Percentiles rank a stretch among this genome's conserved stretches.
Conservation (phyloP, 2,797 vertebrate genomes). For the Myotis pilosus region DNA sequence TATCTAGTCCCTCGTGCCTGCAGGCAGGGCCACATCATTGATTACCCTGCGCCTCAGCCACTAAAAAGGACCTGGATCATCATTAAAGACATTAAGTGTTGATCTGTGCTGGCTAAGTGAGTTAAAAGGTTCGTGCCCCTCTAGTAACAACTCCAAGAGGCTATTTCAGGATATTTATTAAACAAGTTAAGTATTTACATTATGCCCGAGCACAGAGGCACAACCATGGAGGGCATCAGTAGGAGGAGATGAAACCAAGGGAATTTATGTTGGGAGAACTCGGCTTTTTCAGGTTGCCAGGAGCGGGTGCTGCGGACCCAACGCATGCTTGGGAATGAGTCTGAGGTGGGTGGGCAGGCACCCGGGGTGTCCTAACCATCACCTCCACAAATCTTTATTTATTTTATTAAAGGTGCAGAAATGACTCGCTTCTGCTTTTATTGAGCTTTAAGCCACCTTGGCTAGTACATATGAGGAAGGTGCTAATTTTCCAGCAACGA, state of each 20-base stretch:
- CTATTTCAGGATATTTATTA: conserved; percentile 74
- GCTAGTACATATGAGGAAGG: too few species aligned
- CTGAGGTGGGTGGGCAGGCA: background rate
- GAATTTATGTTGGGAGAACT: background rate
- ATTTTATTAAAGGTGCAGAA: too few species aligned
- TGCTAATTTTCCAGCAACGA: too few species aligned
- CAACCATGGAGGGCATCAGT: background rate
- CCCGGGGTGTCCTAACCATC: fast-evolving
- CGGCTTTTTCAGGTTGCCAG: background rate
- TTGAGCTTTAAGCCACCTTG: too few species aligned
- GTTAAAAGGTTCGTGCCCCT: conserved; percentile 72
- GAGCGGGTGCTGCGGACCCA: background rate
- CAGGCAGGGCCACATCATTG: conserved; percentile 68
- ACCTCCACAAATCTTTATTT: background rate
- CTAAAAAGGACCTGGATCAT: conserved; percentile 66
- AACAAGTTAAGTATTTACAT: conserved; percentile 73
- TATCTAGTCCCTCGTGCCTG: conserved; percentile 63
- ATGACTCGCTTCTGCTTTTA: too few species aligned
- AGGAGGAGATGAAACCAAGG: background rate
- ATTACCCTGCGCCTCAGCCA: conserved; percentile 60
- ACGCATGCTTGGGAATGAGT: background rate
- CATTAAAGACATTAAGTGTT: conserved; percentile 72
- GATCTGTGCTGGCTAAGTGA: conserved; percentile 71
- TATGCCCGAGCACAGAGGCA: conserved; percentile 43
- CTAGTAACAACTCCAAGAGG: conserved; percentile 70